Conservation (phyloP, 2,797 vertebrate species). For the Galaxias olidus region DNA sequence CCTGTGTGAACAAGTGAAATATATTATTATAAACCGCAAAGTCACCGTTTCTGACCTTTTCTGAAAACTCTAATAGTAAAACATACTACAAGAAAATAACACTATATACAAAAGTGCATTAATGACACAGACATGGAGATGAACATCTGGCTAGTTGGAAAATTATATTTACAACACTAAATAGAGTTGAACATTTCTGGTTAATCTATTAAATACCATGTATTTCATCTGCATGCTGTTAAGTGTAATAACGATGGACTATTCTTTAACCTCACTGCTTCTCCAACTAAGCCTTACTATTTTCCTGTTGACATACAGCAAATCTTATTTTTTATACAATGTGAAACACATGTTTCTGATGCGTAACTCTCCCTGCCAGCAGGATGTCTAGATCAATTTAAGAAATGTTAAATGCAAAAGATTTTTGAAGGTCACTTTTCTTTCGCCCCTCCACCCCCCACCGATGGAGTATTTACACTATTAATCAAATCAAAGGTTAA, state of each 20-base stretch:
- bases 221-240: slow-evolving; percentile 3
- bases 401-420: not conserved
- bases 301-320: not conserved
- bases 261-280: not conserved
- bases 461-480: not conserved
- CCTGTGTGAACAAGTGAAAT: slow-evolving; percentile 1
- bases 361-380: slow-evolving; percentile 33
- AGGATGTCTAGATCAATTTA: slow-evolving; percentile 8
- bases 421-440: slow-evolving; percentile 30
- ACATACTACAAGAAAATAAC: slow-evolving; percentile 34
- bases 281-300: not conserved
- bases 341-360: not conserved
- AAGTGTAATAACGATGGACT: not conserved
- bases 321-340: not conserved
- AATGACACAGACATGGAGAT: not conserved
- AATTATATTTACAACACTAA: slow-evolving; percentile 12
- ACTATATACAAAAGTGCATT: slow-evolving; percentile 22
- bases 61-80: slow-evolving; percentile 3
- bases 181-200: too few relatives aligned
- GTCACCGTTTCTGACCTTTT: slow-evolving; percentile 6
- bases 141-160: not conserved
- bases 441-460: not conserved
- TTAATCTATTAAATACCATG: not conserved
- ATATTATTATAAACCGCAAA: slow-evolving; percentile 18
- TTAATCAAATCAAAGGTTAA: not conserved